phyloP scores from a whole-genome alignment of 2,797 vertebrate species.

The Galaxias olidus region DNA sequence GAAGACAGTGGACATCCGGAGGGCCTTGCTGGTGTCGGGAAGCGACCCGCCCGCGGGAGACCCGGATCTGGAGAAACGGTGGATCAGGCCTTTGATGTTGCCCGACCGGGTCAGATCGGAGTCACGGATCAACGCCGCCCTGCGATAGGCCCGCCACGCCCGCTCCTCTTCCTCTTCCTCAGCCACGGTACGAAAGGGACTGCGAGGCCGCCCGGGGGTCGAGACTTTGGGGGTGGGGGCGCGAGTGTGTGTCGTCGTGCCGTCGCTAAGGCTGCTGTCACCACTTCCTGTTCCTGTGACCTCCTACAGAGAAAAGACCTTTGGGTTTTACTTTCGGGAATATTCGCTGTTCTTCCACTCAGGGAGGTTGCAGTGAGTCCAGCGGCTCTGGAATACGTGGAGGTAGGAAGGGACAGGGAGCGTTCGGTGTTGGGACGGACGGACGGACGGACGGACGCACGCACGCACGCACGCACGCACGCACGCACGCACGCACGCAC shows the following conservation, averaged over 20 bases:
- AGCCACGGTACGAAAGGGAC: not conserved
- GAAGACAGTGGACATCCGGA: not conserved
- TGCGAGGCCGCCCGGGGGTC: not conserved
- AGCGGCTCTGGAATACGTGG: too few species aligned
- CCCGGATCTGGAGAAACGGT: conserved; percentile 58
- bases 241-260: too few species aligned
- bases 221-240: too few species aligned
- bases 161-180: conserved; percentile 31
- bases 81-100: conserved; percentile 71
- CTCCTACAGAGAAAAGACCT: too few species aligned
- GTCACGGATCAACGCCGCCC: conserved; percentile 6
- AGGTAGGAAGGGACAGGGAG: too few species aligned
- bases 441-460: not conserved
- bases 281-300: not conserved
- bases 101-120: conserved; percentile 45
- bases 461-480: too few species aligned
- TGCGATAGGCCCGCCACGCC: conserved; percentile 28
- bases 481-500: too few species aligned
- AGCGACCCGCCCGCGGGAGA: not conserved
- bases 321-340: too few species aligned
- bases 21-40: conserved; percentile 11
- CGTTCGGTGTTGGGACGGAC: not conserved
- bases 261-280: conserved; percentile 14
- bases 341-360: too few species aligned
- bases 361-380: too few species aligned